Base-by-base conservation (phyloP, 2,888 invertebrate genomes). In the Drosophila anomalipes region DNA sequence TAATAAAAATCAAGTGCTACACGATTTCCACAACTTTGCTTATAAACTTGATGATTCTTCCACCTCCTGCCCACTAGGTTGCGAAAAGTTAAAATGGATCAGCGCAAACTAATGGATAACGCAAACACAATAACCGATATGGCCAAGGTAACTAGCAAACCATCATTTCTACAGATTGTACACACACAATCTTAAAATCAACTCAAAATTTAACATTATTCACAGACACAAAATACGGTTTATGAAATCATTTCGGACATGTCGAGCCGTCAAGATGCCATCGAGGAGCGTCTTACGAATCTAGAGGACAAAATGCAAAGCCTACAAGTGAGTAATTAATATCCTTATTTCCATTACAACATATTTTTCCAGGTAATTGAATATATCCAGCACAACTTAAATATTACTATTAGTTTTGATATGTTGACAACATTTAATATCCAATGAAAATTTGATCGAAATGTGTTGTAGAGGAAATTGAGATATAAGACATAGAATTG, bases 1-100 rank as follows among this genome's bases (percentile, higher is more conserved):
- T n/a, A n/a, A 6, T 1, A 19, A 19, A 37, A 12, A 12, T 6
- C 47, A 62, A 57, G 70, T 64, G 28, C 59, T 56, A 32, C 37
- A 26, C 62, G 26, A 41, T 51, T 52, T 35, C 47, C 49, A 66
- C 71, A 74, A 73, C 44, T 52, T 62, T 71, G 58, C 56, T 53
- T 73, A 73, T 70, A 76, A 88, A 74, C 73, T 81, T 81, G 81
- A 76, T 76, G 70, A 83, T 83, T 90, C 89, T 88, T 67, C 72
- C 75, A 64, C 32, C 54, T 37, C 70, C 71, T 84, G 82, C 81
- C 79, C 74, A 63, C 51, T 71, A 99, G 99, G 94, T 96, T 99
- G 94, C 95, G 99, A 93, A 98, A 99, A 95, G 99, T 99, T 78
- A 99, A 99, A 95, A 98, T 99, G 98, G 99, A 99, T 95, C 99